Percentiles rank a stretch among this genome's conserved stretches.
Evolutionary conservation across 2,888 invertebrate genomes (phyloP).

Genomic region (Lepeophtheirus nordmannii): DNA sequence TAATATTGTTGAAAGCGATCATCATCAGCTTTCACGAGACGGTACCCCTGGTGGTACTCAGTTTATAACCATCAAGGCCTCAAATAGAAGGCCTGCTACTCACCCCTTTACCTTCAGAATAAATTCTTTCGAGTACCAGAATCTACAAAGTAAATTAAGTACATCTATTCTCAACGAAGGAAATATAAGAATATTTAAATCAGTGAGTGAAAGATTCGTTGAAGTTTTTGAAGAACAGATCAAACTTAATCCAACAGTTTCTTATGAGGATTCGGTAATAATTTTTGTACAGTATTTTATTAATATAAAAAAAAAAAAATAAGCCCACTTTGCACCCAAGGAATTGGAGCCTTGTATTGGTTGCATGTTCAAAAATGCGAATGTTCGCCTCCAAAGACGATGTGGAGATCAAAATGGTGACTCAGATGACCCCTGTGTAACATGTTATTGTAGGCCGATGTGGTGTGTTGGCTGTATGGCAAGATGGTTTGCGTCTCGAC

Average conservation of each 20-base stretch:
- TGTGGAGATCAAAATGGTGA: conserved; percentile 43
- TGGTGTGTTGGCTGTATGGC: conserved; percentile 76
- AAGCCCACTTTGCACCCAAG: conserved; percentile 35
- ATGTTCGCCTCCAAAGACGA: conserved; percentile 58
- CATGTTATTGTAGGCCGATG: conserved; percentile 64
- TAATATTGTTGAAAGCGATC: conserved; percentile 50
- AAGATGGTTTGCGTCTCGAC: conserved; percentile 61
- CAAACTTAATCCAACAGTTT: conserved; percentile 48
- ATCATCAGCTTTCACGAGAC: conserved; percentile 43
- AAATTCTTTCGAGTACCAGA: conserved; percentile 59
- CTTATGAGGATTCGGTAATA: conserved; percentile 37
- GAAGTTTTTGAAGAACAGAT: conserved; percentile 63
- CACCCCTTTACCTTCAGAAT: conserved; percentile 38
- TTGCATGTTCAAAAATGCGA: conserved; percentile 61
- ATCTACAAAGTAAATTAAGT: conserved; percentile 54
- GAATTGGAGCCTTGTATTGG: conserved; percentile 69
- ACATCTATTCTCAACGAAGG: conserved; percentile 51
- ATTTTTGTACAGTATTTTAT: conserved; percentile 28
- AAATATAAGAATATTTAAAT: conserved; percentile 55
- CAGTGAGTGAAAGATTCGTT: conserved; percentile 64
- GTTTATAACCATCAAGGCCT: conserved; percentile 61
- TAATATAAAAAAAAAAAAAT: not conserved
- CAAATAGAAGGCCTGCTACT: conserved; percentile 25
- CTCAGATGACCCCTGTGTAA: conserved; percentile 37
- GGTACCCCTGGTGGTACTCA: conserved; percentile 55